phyloP scores from a whole-genome alignment of 53 echinoderm and acorn worm genomes.

The Crossaster papposus region DNA sequence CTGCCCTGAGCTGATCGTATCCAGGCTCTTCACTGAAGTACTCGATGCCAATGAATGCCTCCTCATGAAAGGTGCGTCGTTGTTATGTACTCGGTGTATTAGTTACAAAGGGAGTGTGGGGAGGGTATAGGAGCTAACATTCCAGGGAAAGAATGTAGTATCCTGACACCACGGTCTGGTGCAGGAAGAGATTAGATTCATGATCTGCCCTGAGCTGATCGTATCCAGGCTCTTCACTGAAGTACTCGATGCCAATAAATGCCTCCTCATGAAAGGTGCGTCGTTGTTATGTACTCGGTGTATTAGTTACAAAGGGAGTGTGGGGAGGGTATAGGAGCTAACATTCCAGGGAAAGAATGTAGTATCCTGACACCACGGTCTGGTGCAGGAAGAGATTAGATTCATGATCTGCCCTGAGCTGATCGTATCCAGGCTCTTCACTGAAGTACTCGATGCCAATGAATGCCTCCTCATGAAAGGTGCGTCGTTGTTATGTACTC shows the following conservation, averaged over 20 bases:
- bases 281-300: too few relatives aligned
- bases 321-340: too few relatives aligned
- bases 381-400: constrained; percentile 95
- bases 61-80: constrained; percentile 60
- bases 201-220: constrained; percentile 94
- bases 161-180: constrained; percentile 88
- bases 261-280: constrained; percentile 71
- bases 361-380: too few relatives aligned
- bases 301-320: too few relatives aligned
- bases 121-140: too few relatives aligned
- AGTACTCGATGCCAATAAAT: constrained; percentile 85
- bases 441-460: constrained; percentile 85
- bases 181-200: constrained; percentile 95
- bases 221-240: constrained; percentile 89
- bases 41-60: constrained; percentile 90
- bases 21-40: constrained; percentile 86
- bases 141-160: too few relatives aligned
- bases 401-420: constrained; percentile 97
- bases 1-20: constrained; percentile 89
- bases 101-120: too few relatives aligned
- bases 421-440: constrained; percentile 82
- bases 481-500: constrained; percentile 7
- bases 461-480: constrained; percentile 82
- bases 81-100: background rate
- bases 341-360: too few relatives aligned